Conservation (phyloP, 2,888 invertebrate species). For the Linyphia triangularis region DNA sequence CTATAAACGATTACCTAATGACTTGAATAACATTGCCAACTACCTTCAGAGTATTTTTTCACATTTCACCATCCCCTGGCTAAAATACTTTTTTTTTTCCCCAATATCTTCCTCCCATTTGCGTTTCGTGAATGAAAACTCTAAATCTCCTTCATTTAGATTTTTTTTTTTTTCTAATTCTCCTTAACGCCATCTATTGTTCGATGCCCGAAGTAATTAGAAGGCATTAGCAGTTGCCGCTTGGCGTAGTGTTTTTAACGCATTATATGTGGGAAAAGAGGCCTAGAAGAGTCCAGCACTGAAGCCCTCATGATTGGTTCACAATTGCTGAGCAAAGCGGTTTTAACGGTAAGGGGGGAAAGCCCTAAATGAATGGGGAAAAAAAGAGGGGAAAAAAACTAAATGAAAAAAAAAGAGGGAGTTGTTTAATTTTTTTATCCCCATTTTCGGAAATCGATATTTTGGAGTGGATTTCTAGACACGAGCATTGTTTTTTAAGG, state of each 20-base stretch:
- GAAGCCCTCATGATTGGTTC: slow-evolving; percentile 64
- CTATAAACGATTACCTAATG: not conserved
- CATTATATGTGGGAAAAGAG: slow-evolving; percentile 44
- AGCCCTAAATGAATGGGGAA: slow-evolving; percentile 43
- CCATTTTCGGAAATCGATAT: slow-evolving; percentile 68
- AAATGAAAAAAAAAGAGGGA: slow-evolving; percentile 47
- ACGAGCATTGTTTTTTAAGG: slow-evolving; percentile 45
- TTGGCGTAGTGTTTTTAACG: slow-evolving; percentile 57
- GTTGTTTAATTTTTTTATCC: slow-evolving; percentile 66
- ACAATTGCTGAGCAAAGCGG: slow-evolving; percentile 74
- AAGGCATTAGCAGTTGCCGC: slow-evolving; percentile 68
- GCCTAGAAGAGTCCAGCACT: slow-evolving; percentile 34
- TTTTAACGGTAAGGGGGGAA: slow-evolving; percentile 57
- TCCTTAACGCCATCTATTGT: slow-evolving; percentile 68
- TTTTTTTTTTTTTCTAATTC: slow-evolving; percentile 55
- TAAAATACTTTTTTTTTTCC: not conserved
- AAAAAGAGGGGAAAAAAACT: slow-evolving; percentile 27
- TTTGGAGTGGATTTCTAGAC: slow-evolving; percentile 55
- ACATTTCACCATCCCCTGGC: not conserved
- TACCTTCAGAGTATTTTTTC: not conserved
- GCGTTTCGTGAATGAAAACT: slow-evolving; percentile 32
- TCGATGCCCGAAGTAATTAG: slow-evolving; percentile 71
- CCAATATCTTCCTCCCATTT: slow-evolving; percentile 3
- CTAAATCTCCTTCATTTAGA: slow-evolving; percentile 57
- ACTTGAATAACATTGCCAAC: not conserved